Percentiles rank a stretch among this genome's conserved stretches.
phyloP scores from a whole-genome alignment of 2,888 invertebrate species.

The Acrobasis repandana region DNA sequence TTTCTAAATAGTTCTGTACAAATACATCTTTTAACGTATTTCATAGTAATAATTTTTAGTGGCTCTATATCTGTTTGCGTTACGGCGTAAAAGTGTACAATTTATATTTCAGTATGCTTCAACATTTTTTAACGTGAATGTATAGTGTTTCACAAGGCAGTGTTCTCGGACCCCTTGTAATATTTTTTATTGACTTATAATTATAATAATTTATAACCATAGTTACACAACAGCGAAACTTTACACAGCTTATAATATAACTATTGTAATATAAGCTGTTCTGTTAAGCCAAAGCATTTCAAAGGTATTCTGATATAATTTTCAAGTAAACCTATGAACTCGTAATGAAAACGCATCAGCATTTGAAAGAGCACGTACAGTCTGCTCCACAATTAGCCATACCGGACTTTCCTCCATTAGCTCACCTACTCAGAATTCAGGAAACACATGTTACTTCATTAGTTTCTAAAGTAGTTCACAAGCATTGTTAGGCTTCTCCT shows the following conservation, averaged over 20 bases:
- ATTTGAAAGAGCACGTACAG: conserved; percentile 4
- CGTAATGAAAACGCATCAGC: background rate
- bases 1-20: too few species aligned
- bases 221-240: too few species aligned
- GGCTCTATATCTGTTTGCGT: too few species aligned
- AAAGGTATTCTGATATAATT: too few species aligned
- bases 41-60: too few species aligned
- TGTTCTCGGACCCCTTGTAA: background rate
- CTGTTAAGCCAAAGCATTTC: too few species aligned
- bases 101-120: too few species aligned
- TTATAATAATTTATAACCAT: background rate
- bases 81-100: too few species aligned
- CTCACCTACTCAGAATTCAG: conserved; percentile 4
- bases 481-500: conserved; percentile 11
- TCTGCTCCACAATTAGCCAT: background rate
- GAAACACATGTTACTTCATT: conserved; percentile 14
- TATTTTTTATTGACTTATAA: background rate
- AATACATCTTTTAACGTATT: too few species aligned
- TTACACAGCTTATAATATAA: too few species aligned
- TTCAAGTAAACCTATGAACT: too few species aligned
- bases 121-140: background rate
- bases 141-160: background rate
- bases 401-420: conserved; percentile 14
- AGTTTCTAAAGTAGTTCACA: conserved; percentile 12
- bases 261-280: too few species aligned